Base-by-base conservation (phyloP, 2,797 vertebrate genomes). In the Protosalanx chinensis region DNA sequence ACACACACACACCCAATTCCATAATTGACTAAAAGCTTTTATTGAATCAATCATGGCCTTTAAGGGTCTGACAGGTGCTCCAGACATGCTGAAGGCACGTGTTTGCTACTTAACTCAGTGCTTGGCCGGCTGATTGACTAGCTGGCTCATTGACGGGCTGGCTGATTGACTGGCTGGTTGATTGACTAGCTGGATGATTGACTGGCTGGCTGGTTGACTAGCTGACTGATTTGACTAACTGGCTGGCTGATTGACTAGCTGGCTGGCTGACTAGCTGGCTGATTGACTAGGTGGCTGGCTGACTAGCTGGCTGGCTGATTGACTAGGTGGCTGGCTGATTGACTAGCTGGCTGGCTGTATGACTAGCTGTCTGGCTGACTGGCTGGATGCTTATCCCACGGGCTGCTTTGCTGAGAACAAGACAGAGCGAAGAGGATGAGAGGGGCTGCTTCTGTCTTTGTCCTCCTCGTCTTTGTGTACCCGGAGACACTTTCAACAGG, bases 1-100 rank as follows among this genome's bases (percentile, higher is more conserved):
- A 27, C 23, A 27, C 23, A 27, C 23, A 27, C 23, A 1, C 23
- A 27, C 23, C 23, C 23, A 27, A 13, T 53, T 64, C 78, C 70
- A 72, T 72, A 82, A 84, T 87, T 77, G 79, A 67, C 46, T 80
- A 68, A 76, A 81, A 80, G 72, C 76, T 75, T 84, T 51, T 69
- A 79, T 72, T 78, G 18, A 79, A 77, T 86, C 59, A 75, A 64
- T 60, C 66, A 71, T 4, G 72, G 57, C 57, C 73, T 76, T 66
- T 41, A 49, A 70, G 65, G 56, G 63, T 23, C 56, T 6, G 46
- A 71, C 71, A 65, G 66, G 16, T n/a, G 61, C 30, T 16, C 3
- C 1, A 0, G 61, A 62, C 53, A 37, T 49, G 37, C 12, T 12
- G 20, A 81, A 67, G 64, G 68, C 63, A 70, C 37, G 18, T 30